These are phyloP conservation scores for Atopsyche davidsoni DNA, from an alignment of 1,140 invertebrate species.

Conservation along the genomic window DNA sequence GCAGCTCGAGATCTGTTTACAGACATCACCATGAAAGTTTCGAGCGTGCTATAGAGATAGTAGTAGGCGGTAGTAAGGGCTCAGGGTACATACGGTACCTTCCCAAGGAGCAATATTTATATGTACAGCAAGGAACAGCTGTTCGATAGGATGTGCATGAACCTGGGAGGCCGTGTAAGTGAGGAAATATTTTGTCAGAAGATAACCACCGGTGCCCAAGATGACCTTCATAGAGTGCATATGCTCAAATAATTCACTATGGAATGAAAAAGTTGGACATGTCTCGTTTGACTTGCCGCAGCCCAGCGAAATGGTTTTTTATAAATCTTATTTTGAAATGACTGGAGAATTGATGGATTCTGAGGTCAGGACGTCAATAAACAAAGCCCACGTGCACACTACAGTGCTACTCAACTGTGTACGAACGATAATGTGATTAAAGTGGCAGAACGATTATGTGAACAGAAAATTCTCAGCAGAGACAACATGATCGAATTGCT, in stretches of 20 bases:
- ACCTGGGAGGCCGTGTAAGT: slow-evolving; percentile 91
- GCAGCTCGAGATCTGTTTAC: slow-evolving; percentile 85
- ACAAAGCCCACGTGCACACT: slow-evolving; percentile 75
- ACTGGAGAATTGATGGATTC: slow-evolving; percentile 95
- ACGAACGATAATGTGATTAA: slow-evolving; percentile 88
- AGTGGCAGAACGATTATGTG: slow-evolving; percentile 89
- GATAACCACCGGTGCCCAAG: slow-evolving; percentile 97
- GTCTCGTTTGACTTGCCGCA: slow-evolving; percentile 94
- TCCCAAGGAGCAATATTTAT: slow-evolving; percentile 97
- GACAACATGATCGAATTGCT: slow-evolving; percentile 98
- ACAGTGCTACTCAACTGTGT: slow-evolving; percentile 69
- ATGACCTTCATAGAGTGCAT: slow-evolving; percentile 87
- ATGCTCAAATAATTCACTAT: slow-evolving; percentile 81
- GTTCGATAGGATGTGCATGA: slow-evolving; percentile 88
- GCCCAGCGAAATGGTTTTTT: slow-evolving; percentile 85
- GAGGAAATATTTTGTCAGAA: slow-evolving; percentile 94
- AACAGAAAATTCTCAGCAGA: slow-evolving; percentile 92
- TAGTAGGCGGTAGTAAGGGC: slow-evolving; percentile 85
- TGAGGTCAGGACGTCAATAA: slow-evolving; percentile 85
- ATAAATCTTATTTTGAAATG: slow-evolving; percentile 97
- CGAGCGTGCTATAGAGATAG: slow-evolving; percentile 96
- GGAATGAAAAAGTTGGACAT: slow-evolving; percentile 97
- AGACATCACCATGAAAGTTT: slow-evolving; percentile 86
- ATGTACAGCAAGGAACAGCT: slow-evolving; percentile 94
- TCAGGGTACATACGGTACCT: slow-evolving; percentile 95